These are phyloP conservation scores for Nylanderia fulva DNA, from an alignment of 1,140 invertebrate species.

Conservation along the genomic window DNA sequence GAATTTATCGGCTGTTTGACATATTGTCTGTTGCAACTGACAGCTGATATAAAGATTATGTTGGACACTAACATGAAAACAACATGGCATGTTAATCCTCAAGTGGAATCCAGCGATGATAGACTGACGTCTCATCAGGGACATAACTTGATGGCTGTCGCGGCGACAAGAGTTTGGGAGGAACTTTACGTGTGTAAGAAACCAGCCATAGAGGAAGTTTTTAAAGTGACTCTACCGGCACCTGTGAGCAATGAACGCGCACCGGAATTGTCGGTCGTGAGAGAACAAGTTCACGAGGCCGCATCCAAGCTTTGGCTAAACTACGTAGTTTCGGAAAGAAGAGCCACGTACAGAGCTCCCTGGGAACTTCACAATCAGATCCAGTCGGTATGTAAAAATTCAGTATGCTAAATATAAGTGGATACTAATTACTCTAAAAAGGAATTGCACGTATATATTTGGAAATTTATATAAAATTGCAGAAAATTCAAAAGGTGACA, in stretches of 20 bases:
- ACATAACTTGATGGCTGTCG: conserved; percentile 94
- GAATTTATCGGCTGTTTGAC: conserved; percentile 98
- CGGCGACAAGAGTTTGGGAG: conserved; percentile 98
- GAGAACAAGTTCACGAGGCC: conserved; percentile 94
- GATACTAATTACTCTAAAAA: background rate
- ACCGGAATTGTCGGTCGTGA: conserved; percentile 91
- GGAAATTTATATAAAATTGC: conserved; percentile 31
- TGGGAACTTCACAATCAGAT: conserved; percentile 98
- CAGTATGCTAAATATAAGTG: background rate
- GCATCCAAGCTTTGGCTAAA: conserved; percentile 95
- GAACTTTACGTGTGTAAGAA: conserved; percentile 98
- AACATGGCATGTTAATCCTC: conserved; percentile 95
- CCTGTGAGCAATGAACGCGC: conserved; percentile 91
- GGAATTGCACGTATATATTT: background rate
- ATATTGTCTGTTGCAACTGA: conserved; percentile 97
- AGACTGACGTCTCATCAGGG: conserved; percentile 92
- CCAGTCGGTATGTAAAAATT: conserved; percentile 89
- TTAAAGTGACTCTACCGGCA: conserved; percentile 93
- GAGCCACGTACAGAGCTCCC: conserved; percentile 93
- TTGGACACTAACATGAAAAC: conserved; percentile 92
- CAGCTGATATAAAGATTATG: conserved; percentile 95
- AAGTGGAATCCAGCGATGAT: conserved; percentile 90
- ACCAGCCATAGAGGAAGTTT: conserved; percentile 96
- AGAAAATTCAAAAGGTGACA: conserved; percentile 97
- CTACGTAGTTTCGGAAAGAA: conserved; percentile 96